Percentiles rank a stretch among this genome's conserved stretches.
Conservation (phyloP, 2,113 vertebrate genomes). For the Arothron firmamentum region DNA sequence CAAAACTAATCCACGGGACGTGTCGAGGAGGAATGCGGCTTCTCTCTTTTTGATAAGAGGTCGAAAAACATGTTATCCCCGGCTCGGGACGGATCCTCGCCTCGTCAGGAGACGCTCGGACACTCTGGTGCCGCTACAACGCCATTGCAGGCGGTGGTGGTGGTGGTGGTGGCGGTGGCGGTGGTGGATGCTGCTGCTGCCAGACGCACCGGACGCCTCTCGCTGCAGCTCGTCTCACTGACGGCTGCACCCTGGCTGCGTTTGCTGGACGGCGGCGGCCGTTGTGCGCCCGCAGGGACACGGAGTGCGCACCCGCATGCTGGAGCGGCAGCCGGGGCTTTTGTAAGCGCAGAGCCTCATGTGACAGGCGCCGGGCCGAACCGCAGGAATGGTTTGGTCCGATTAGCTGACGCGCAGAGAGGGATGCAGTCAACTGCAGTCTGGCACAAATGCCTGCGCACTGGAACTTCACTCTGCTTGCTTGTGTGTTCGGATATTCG, state of each 20-base stretch:
- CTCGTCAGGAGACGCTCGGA: slow-evolving; percentile 1
- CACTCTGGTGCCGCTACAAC: slow-evolving; percentile 62
- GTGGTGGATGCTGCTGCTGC: slow-evolving; percentile 52
- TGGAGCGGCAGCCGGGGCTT: background rate
- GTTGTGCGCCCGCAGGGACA: background rate
- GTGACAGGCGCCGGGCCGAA: slow-evolving; percentile 70
- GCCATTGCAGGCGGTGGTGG: slow-evolving; percentile 79
- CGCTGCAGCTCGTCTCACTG: slow-evolving; percentile 29
- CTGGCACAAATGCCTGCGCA: slow-evolving; percentile 66
- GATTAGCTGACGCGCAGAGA: slow-evolving; percentile 68
- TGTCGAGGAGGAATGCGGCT: slow-evolving; percentile 6
- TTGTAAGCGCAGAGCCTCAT: slow-evolving; percentile 28
- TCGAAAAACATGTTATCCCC: slow-evolving; percentile 25
- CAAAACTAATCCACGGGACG: slow-evolving; percentile 37
- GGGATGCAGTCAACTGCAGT: slow-evolving; percentile 68
- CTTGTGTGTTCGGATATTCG: slow-evolving; percentile 12
- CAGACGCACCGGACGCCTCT: slow-evolving; percentile 60
- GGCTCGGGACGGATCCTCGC: too few species aligned
- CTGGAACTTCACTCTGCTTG: slow-evolving; percentile 46
- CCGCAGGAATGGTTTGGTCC: slow-evolving; percentile 73
- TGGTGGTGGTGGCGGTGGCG: too few species aligned
- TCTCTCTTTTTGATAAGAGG: slow-evolving; percentile 19
- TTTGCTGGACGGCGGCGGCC: slow-evolving; percentile 6
- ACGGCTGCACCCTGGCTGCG: slow-evolving; percentile 28
- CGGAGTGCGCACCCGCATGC: background rate